A percentile compares a stretch with the other conserved stretches of the same genome.
Conservation (phyloP, 2,888 invertebrate genomes). For the Drosophila borborema region DNA sequence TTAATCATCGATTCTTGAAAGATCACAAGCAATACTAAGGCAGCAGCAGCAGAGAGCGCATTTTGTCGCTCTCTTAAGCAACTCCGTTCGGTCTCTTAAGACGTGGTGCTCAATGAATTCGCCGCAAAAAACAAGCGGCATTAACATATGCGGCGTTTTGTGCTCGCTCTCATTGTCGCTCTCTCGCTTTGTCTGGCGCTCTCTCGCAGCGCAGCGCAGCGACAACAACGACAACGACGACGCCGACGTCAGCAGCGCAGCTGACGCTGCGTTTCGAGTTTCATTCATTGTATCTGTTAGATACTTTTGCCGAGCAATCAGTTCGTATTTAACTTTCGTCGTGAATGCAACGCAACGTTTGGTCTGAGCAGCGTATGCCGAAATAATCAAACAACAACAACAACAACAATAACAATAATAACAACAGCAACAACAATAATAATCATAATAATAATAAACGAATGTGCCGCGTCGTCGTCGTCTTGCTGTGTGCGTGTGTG, state of each 20-base stretch:
- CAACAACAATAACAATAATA: conserved; percentile 29
- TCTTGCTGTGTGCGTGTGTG: conserved; percentile 6
- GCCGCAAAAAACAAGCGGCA: conserved; percentile 67
- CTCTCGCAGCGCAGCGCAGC: conserved; percentile 26
- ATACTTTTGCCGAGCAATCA: conserved; percentile 68
- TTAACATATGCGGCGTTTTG: conserved; percentile 33
- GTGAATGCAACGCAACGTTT: conserved; percentile 80
- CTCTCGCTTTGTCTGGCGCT: conserved; percentile 10
- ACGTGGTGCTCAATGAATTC: conserved; percentile 52
- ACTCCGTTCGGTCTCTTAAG: conserved; percentile 33
- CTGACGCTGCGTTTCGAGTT: conserved; percentile 67
- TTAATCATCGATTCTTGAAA: conserved; percentile 7
- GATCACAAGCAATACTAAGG: conserved; percentile 5
- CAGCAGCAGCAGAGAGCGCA: background rate
- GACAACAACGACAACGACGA: conserved; percentile 1
- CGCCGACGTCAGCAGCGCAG: conserved; percentile 35
- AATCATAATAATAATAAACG: conserved; percentile 21
- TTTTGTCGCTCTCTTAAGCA: conserved; percentile 29
- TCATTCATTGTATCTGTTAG: conserved; percentile 79
- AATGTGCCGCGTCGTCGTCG: conserved; percentile 41
- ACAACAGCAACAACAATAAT: background rate
- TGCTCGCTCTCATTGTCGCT: conserved; percentile 24
- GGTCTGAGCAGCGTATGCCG: conserved; percentile 48
- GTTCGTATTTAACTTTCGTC: conserved; percentile 83
- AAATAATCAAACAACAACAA: conserved; percentile 41